These are phyloP conservation scores for Maniola hyperantus DNA, from an alignment of 2,888 invertebrate species.

Conservation along the genomic window DNA sequence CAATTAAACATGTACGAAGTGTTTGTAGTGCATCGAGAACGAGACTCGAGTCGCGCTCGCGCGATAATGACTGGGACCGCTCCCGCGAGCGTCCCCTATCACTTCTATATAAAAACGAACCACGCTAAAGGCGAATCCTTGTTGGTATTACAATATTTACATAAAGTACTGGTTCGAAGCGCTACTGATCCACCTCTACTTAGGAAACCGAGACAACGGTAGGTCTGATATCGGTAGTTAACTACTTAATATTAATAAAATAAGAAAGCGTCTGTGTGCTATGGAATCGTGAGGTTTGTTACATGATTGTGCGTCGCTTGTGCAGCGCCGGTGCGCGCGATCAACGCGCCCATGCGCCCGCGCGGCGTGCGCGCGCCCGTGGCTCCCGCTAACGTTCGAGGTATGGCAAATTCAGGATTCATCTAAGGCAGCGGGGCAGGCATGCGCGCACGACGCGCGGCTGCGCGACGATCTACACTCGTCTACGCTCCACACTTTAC, in stretches of 20 bases:
- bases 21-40: constrained; percentile 54
- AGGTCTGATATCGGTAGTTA: constrained; percentile 71
- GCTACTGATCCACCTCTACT: constrained; percentile 78
- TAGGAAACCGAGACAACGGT: constrained; percentile 75
- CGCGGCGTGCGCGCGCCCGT: constrained; percentile 35
- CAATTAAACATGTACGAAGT: constrained; percentile 78
- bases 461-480: constrained; percentile 51
- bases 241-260: constrained; percentile 78
- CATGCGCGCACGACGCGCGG: constrained; percentile 41
- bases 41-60: constrained; percentile 54
- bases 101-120: constrained; percentile 64
- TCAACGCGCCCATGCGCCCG: constrained; percentile 17
- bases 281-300: constrained; percentile 69
- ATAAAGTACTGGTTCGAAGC: constrained; percentile 76
- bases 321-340: constrained; percentile 46
- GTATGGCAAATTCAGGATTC: constrained; percentile 1
- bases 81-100: constrained; percentile 50
- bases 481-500: constrained; percentile 63
- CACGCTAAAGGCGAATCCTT: constrained; percentile 71
- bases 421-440: neutral
- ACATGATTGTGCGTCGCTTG: constrained; percentile 71
- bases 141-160: constrained; percentile 76
- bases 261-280: constrained; percentile 76
- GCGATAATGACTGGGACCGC: constrained; percentile 79
- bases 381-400: constrained; percentile 10